Percentiles rank a stretch among this genome's conserved stretches.
These are phyloP conservation scores for Drosophila vallismaia DNA, from an alignment of 2,888 invertebrate species.

Conservation along the genomic window DNA sequence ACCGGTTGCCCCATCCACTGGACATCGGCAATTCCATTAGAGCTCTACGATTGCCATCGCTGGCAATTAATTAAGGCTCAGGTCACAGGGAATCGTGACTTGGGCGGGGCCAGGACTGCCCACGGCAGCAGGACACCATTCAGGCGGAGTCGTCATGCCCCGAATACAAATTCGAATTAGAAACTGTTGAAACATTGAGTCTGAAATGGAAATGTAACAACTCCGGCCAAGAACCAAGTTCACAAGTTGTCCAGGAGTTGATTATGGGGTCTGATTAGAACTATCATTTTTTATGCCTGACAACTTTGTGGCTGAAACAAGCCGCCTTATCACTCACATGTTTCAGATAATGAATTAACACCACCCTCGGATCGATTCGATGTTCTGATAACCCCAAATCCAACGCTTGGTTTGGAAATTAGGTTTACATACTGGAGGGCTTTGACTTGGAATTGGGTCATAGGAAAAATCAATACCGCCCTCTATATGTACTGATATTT, in stretches of 20 bases:
- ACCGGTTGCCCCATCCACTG: slow-evolving; percentile 18
- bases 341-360: slow-evolving; percentile 30
- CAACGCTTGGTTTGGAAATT: not conserved
- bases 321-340: slow-evolving; percentile 54
- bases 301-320: slow-evolving; percentile 24
- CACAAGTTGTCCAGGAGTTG: slow-evolving; percentile 2
- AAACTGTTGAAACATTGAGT: slow-evolving; percentile 24
- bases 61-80: slow-evolving; percentile 62
- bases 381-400: slow-evolving; percentile 14
- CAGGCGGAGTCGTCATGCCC: not conserved
- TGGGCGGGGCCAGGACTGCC: slow-evolving; percentile 15
- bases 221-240: not conserved
- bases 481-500: not conserved
- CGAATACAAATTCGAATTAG: slow-evolving; percentile 12
- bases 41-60: slow-evolving; percentile 45
- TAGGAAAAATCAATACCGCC: slow-evolving; percentile 5
- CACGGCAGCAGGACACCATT: slow-evolving; percentile 12
- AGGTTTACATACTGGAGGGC: not conserved
- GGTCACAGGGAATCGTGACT: slow-evolving; percentile 50
- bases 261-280: slow-evolving; percentile 20
- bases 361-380: slow-evolving; percentile 1
- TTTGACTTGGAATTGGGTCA: not conserved
- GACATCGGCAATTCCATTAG: slow-evolving; percentile 42
- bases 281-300: slow-evolving; percentile 24
- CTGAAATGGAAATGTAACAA: slow-evolving; percentile 21